Evolutionary conservation across 2,888 invertebrate species (phyloP).

Genomic region (Monoplex corrugatus): DNA sequence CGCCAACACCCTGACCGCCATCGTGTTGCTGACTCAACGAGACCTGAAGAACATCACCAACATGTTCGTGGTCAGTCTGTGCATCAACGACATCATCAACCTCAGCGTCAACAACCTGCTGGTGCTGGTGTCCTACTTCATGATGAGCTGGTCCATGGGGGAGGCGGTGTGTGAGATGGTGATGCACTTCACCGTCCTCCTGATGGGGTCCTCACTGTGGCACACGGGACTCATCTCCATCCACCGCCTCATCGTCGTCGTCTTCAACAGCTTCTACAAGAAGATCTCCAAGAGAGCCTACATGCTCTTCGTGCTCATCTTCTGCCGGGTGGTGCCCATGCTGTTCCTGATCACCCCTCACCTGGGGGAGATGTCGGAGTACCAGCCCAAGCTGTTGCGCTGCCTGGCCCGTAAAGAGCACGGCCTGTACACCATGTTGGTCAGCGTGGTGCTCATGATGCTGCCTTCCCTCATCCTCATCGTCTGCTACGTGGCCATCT

Average conservation of each 20-base stretch:
- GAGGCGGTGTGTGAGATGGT: conserved; percentile 76
- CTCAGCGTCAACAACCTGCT: conserved; percentile 76
- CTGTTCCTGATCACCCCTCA: conserved; percentile 76
- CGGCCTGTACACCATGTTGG: conserved; percentile 74
- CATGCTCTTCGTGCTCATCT: conserved; percentile 76
- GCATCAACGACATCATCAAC: conserved; percentile 79
- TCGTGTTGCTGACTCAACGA: conserved; percentile 68
- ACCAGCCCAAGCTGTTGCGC: conserved; percentile 76
- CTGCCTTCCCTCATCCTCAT: conserved; percentile 79
- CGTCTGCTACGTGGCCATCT: conserved; percentile 78
- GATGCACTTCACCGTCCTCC: conserved; percentile 77
- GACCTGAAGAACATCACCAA: conserved; percentile 77
- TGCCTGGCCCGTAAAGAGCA: conserved; percentile 77
- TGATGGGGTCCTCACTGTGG: conserved; percentile 79
- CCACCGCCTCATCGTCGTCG: conserved; percentile 79
- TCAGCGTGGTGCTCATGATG: conserved; percentile 77
- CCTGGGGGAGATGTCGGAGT: conserved; percentile 76
- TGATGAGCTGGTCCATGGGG: conserved; percentile 74
- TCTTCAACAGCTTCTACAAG: conserved; percentile 78
- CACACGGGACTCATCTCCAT: conserved; percentile 80
- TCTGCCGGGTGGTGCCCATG: conserved; percentile 76
- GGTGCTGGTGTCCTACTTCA: conserved; percentile 77
- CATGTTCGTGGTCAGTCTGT: conserved; percentile 78
- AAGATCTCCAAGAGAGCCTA: conserved; percentile 78
- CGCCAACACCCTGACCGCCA: conserved; percentile 75